Evolutionary conservation across 1,140 invertebrate species (phyloP), one percentile per base, ranked within the genome.

Genomic region (Aphaenogaster ashmeadi): DNA sequence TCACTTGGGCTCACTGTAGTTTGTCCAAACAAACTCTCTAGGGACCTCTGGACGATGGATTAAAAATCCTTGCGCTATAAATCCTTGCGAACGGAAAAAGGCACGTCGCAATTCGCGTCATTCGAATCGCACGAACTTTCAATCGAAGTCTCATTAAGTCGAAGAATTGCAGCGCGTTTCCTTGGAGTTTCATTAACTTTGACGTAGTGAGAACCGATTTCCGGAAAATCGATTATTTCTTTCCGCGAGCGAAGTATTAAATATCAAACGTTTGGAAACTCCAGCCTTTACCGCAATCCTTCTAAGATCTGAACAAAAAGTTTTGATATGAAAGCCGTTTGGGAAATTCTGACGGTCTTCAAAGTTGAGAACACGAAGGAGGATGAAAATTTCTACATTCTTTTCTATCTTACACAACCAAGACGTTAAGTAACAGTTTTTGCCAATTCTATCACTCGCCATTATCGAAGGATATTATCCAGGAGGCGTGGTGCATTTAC

Each of bases 191-290:
- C 44, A 60, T 75, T 84, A 74, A 84, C 69, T 84, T 38, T 3
- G 21, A 44, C 77, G 15, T 52, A 79, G 44, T 44, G 66, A 58
- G 41, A 58, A 58, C 18, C 15, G 38, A 44, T 83, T 47, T 18
- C 3, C 47, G 38, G 21, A 47, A 83, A 41, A 58, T 74, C 41
- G 54, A 75, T 74, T 60, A 21, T 21, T 75, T 74, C 18, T 13
- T 75, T 47, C 36, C 3, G 9, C 27, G 41, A 58, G 13, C 11
- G 27, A 15, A 21, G 27, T 33, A 47, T 56, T 36, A 18, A 18
- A 50, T 58, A 50, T 47, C 27, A 84, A 84, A 75, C 47, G 18
- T 84, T 56, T 11, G 44, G 13, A 50, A 84, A 84, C 50, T 58
- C 2, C 15, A 47, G 44, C n/a, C 50, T 6, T 74, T 74, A 74